Evolutionary conservation across 2,888 invertebrate species (phyloP).

Genomic region (Dioctria linearis): DNA sequence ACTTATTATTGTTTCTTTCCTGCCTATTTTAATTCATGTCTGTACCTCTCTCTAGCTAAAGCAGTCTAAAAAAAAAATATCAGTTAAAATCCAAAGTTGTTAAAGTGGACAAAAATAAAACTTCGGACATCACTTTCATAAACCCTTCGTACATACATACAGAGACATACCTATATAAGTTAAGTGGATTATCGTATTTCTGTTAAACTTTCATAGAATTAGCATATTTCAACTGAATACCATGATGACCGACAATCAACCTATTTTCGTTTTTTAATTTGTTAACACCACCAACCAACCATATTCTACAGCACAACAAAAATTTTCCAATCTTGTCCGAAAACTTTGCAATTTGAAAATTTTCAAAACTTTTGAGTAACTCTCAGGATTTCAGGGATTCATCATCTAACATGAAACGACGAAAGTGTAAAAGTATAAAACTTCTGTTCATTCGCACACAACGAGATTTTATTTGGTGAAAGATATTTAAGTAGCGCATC

Average conservation of each 20-base stretch:
- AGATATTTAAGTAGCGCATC: not conserved
- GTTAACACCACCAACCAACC: not conserved
- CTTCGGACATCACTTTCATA: too few relatives aligned
- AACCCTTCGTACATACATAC: too few relatives aligned
- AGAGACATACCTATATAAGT: too few relatives aligned
- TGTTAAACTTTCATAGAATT: not conserved
- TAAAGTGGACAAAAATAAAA: too few relatives aligned
- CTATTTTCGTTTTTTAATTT: not conserved
- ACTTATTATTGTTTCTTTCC: too few relatives aligned
- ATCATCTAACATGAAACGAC: too few relatives aligned
- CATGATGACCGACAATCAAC: not conserved
- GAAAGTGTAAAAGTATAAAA: not conserved
- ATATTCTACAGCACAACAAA: too few relatives aligned
- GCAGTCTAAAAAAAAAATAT: too few relatives aligned
- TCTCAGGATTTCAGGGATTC: not conserved
- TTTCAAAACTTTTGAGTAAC: not conserved
- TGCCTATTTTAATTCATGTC: too few relatives aligned
- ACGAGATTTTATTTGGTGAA: not conserved
- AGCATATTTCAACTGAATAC: not conserved
- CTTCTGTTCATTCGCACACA: conserved; percentile 6
- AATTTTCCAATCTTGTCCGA: too few relatives aligned
- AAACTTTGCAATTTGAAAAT: conserved; percentile 6
- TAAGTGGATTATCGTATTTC: not conserved
- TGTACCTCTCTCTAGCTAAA: too few relatives aligned
- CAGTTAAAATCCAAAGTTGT: too few relatives aligned